A percentile compares a stretch with the other conserved stretches of the same genome.
Evolutionary conservation across 1,140 invertebrate species (phyloP).

Genomic region (Zeugodacus cucurbitae): DNA sequence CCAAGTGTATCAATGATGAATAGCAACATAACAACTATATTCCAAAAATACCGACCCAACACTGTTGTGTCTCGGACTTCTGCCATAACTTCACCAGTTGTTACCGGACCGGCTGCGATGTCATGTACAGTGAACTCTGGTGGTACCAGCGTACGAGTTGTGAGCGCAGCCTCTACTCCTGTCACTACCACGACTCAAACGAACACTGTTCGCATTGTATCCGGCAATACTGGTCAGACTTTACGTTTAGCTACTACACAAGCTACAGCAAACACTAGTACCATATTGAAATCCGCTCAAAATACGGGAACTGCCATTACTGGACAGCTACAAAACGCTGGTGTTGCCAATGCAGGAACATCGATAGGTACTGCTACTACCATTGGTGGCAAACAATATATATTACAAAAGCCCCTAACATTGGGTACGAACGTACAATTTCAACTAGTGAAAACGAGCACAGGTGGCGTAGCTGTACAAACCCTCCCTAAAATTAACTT

Average conservation of each 20-base stretch:
- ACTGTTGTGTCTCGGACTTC: slow-evolving; percentile 40
- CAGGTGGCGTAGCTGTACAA: slow-evolving; percentile 59
- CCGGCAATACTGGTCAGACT: slow-evolving; percentile 48
- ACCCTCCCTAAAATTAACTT: slow-evolving; percentile 62
- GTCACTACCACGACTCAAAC: slow-evolving; percentile 48
- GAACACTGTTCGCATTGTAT: slow-evolving; percentile 50
- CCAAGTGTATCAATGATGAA: slow-evolving; percentile 24
- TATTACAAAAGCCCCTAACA: slow-evolving; percentile 61
- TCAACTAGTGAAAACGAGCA: slow-evolving; percentile 63
- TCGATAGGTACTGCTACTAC: slow-evolving; percentile 48
- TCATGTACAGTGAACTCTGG: not conserved
- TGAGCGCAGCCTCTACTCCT: slow-evolving; percentile 48
- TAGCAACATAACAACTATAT: slow-evolving; percentile 46
- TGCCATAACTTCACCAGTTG: slow-evolving; percentile 22
- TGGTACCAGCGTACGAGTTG: slow-evolving; percentile 46
- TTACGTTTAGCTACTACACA: slow-evolving; percentile 56
- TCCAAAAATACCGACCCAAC: slow-evolving; percentile 55
- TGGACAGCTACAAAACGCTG: slow-evolving; percentile 6
- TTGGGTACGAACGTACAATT: slow-evolving; percentile 59
- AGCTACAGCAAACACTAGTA: slow-evolving; percentile 45
- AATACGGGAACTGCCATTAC: slow-evolving; percentile 30
- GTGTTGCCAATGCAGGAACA: not conserved
- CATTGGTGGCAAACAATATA: slow-evolving; percentile 61
- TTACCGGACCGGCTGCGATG: not conserved
- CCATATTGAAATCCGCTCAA: slow-evolving; percentile 49